phyloP scores from a whole-genome alignment of 2,888 invertebrate genomes.

The Meiosimyza decipiens region DNA sequence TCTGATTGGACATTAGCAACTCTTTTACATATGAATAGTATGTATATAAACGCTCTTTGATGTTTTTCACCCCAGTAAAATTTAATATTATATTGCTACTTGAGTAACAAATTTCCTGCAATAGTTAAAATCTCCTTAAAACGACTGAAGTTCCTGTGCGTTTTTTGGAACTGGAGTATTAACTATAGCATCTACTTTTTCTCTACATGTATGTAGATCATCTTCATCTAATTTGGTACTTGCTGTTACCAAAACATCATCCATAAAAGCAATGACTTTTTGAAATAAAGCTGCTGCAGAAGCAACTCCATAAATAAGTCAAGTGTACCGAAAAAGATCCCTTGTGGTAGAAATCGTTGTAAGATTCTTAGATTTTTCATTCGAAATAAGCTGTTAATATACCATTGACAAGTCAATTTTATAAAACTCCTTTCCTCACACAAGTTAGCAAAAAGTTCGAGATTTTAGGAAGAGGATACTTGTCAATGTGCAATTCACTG shows the following conservation, averaged over 20 bases:
- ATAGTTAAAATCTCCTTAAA: conserved; percentile 57
- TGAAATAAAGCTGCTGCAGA: conserved; percentile 46
- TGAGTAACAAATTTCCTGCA: conserved; percentile 57
- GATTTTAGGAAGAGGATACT: conserved; percentile 48
- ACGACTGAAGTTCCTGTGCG: conserved; percentile 43
- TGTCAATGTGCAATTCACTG: conserved; percentile 43
- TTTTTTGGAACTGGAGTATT: conserved; percentile 20
- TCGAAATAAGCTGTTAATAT: conserved; percentile 55
- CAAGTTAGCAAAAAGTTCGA: conserved; percentile 46
- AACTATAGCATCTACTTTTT: neutral
- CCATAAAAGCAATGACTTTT: conserved; percentile 32
- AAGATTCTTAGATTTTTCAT: conserved; percentile 47
- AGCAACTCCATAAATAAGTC: conserved; percentile 54
- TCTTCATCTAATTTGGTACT: conserved; percentile 16
- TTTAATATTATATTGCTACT: conserved; percentile 41
- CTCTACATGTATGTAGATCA: neutral
- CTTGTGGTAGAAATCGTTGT: conserved; percentile 49
- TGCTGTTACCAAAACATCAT: neutral
- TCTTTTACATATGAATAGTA: no score
- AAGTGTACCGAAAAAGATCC: conserved; percentile 19
- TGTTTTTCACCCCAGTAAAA: neutral
- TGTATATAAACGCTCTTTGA: conserved; percentile 31
- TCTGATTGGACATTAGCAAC: no score
- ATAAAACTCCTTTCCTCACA: conserved; percentile 26
- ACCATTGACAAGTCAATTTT: conserved; percentile 54